Evolutionary conservation across 2,113 vertebrate genomes (phyloP), one percentile per base, ranked within the genome.

Genomic region (Mus pahari): DNA sequence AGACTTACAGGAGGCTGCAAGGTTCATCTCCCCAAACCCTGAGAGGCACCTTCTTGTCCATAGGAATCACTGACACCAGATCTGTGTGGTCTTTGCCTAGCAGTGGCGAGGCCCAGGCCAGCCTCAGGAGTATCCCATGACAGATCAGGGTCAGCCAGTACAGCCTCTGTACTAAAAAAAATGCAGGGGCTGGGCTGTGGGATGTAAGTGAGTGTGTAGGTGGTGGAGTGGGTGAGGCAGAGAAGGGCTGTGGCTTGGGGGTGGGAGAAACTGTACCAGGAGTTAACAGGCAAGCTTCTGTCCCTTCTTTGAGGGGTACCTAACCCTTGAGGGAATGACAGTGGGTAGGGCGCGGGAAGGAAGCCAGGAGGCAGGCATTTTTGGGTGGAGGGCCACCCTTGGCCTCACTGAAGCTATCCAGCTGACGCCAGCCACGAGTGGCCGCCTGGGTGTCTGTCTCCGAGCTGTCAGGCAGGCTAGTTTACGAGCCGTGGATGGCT

Each of bases 401-500:
- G 4, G 10, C 28, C 9, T 31, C 68, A 53, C 78, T 16, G 7
- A 88, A 60, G 53, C 78, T 75, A 24, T 17, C 31, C 5, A 2
- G 13, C 81, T 0, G 90, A 55, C 0, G 9, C 74, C 0, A 26
- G 74, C 0, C 0, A 36, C 31, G 75, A 90, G 88, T 87, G 84
- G 96, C 92, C 0, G 1, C 73, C 86, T 17, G 3, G 13, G 36
- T 66, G 92, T 42, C 83, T 88, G 89, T 87, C 96, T 89, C 22
- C 24, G 42, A 95, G 91, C 94, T 94, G 79, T 93, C 11, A 7
- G 84, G 70, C 71, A n/a, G 2, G 91, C 83, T 24, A 10, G 50
- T 93, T 97, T 93, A 86, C 0, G 22, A 92, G 94, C 64, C 0
- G 0, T 31, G 7, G 19, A 0, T 33, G 7, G 19, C 82, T 50